Conservation (phyloP, 2,888 invertebrate species). For the Atrina japonica region DNA sequence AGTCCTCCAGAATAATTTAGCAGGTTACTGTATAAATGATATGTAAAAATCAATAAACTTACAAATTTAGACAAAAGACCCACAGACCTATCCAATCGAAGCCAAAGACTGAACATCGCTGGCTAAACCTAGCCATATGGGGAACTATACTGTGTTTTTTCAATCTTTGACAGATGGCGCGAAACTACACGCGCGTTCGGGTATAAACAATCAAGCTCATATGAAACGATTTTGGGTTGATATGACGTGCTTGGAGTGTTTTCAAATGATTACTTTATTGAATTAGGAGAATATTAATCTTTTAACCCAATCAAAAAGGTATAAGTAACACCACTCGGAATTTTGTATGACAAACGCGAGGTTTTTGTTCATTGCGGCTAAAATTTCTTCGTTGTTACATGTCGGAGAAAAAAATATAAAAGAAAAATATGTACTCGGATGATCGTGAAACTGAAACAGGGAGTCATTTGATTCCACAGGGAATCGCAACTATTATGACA, state of each 20-base stretch:
- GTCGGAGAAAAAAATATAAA: not conserved
- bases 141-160: too few species aligned
- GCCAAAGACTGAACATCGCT: too few species aligned
- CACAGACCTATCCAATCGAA: too few species aligned
- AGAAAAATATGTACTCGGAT: not conserved
- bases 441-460: too few species aligned
- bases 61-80: too few species aligned
- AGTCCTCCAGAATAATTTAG: too few species aligned
- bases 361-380: not conserved
- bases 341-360: not conserved
- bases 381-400: conserved; percentile 1
- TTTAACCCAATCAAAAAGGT: conserved; percentile 15
- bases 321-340: not conserved
- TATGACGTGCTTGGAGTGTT: conserved; percentile 17
- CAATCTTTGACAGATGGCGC: conserved; percentile 32
- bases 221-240: conserved; percentile 18
- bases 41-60: too few species aligned
- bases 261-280: conserved; percentile 19
- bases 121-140: too few species aligned
- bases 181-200: conserved; percentile 25
- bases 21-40: too few species aligned
- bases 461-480: too few species aligned
- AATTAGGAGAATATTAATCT: conserved; percentile 21
- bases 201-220: conserved; percentile 18
- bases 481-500: too few species aligned